Conservation (phyloP, 2,888 invertebrate genomes). For the Miltochrista miniata region DNA sequence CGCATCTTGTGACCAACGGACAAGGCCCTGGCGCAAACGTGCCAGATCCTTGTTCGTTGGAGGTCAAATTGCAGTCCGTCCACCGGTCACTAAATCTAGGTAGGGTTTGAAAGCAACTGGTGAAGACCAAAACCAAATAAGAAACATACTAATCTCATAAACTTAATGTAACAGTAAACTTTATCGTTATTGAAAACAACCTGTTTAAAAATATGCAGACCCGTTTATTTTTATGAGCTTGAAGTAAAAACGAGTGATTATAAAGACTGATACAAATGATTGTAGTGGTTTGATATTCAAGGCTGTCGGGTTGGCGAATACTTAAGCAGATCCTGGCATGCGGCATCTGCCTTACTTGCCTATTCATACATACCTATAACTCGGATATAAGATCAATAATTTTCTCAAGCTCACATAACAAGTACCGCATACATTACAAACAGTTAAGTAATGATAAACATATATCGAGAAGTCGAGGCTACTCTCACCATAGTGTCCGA, state of each 20-base stretch:
- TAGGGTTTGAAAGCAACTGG: too few species aligned
- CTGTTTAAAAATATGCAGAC: background rate
- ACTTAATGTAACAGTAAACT: background rate
- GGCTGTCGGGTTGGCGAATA: conserved; percentile 26
- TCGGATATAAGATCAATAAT: too few species aligned
- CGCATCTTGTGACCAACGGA: too few species aligned
- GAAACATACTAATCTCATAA: background rate
- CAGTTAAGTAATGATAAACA: too few species aligned
- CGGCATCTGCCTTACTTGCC: conserved; percentile 2
- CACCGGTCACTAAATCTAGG: too few species aligned
- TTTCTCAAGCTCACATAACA: too few species aligned
- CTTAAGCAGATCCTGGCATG: background rate
- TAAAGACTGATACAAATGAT: conserved; percentile 19
- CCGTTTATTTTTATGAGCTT: background rate
- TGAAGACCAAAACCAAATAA: background rate
- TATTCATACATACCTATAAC: background rate
- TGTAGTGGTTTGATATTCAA: conserved; percentile 25
- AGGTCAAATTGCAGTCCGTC: too few species aligned
- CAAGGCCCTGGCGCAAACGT: too few species aligned
- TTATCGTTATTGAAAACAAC: background rate
- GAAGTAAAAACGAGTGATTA: conserved; percentile 19
- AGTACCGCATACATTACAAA: too few species aligned
- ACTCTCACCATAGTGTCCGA: too few species aligned
- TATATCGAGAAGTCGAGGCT: too few species aligned
- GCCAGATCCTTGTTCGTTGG: too few species aligned